A percentile compares a stretch with the other conserved stretches of the same genome.
Evolutionary conservation across 2,888 invertebrate species (phyloP).

Genomic region (Luperina testacea): DNA sequence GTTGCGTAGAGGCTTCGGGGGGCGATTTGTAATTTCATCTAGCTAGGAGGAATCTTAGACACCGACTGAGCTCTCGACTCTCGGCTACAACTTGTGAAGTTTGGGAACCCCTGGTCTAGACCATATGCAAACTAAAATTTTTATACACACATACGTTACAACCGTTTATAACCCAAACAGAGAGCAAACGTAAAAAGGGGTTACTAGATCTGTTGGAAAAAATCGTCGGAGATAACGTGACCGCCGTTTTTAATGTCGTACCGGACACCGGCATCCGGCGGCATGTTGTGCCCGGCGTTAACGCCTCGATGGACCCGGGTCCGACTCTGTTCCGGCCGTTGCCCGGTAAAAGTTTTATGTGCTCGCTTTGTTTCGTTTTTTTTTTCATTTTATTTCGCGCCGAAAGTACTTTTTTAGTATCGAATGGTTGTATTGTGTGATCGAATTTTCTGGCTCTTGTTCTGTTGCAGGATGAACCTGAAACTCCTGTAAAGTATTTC

Average conservation of each 20-base stretch:
- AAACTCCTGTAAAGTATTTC: background rate
- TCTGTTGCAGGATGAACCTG: background rate
- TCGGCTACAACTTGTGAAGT: no score
- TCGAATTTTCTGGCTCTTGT: slow-evolving; percentile 44
- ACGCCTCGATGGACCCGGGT: slow-evolving; percentile 63
- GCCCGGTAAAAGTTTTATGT: slow-evolving; percentile 62
- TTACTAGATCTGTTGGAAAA: slow-evolving; percentile 60
- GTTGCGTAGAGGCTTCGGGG: no score
- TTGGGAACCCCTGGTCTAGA: background rate
- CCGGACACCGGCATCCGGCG: slow-evolving; percentile 66
- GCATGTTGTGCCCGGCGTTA: slow-evolving; percentile 65
- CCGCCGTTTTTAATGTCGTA: slow-evolving; percentile 68
- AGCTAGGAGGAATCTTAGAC: no score
- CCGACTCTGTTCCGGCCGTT: slow-evolving; percentile 64
- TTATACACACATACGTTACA: slow-evolving; percentile 3
- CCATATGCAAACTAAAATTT: background rate
- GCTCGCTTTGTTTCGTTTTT: slow-evolving; percentile 58
- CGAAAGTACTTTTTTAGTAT: slow-evolving; percentile 63
- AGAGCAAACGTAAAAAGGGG: slow-evolving; percentile 54
- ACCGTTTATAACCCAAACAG: slow-evolving; percentile 19
- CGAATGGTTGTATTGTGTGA: slow-evolving; percentile 50
- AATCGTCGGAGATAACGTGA: slow-evolving; percentile 67
- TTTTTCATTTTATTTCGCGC: slow-evolving; percentile 57
- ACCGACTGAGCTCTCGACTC: no score
- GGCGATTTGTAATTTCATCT: no score